These are phyloP conservation scores for Mellilla xanthometata DNA, from an alignment of 2,888 invertebrate genomes.

Conservation along the genomic window DNA sequence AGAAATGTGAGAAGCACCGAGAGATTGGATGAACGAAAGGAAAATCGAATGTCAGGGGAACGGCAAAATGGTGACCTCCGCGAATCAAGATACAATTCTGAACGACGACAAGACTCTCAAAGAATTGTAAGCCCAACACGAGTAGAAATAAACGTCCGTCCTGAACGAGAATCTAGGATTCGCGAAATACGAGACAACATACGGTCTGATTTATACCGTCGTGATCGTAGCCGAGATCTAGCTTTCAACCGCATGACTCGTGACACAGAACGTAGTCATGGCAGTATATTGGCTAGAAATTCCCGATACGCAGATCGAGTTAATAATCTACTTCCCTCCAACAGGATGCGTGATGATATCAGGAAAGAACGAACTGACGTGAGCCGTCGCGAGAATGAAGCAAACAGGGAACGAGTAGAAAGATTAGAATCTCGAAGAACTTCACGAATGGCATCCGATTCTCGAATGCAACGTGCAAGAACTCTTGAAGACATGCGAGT, in stretches of 20 bases:
- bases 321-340: background rate
- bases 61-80: slow-evolving; percentile 1
- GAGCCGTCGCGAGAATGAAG: background rate
- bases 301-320: background rate
- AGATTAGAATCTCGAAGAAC: background rate
- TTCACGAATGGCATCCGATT: background rate
- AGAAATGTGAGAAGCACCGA: slow-evolving; percentile 11
- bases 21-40: slow-evolving; percentile 13
- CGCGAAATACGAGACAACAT: background rate
- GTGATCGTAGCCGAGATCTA: slow-evolving; percentile 4
- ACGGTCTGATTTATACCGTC: slow-evolving; percentile 2
- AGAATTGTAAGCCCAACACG: background rate
- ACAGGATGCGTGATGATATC: slow-evolving; percentile 1
- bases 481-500: slow-evolving; percentile 4
- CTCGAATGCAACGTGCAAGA: slow-evolving; percentile 5
- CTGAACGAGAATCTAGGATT: slow-evolving; percentile 3
- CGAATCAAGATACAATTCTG: slow-evolving; percentile 7
- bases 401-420: background rate
- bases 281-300: background rate
- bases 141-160: background rate
- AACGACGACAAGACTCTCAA: slow-evolving; percentile 10
- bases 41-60: slow-evolving; percentile 6
- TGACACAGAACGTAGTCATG: slow-evolving; percentile 4
- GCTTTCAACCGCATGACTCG: background rate
- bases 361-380: background rate